phyloP scores from a whole-genome alignment of 2,113 vertebrate genomes.

The Callipepla squamata region DNA sequence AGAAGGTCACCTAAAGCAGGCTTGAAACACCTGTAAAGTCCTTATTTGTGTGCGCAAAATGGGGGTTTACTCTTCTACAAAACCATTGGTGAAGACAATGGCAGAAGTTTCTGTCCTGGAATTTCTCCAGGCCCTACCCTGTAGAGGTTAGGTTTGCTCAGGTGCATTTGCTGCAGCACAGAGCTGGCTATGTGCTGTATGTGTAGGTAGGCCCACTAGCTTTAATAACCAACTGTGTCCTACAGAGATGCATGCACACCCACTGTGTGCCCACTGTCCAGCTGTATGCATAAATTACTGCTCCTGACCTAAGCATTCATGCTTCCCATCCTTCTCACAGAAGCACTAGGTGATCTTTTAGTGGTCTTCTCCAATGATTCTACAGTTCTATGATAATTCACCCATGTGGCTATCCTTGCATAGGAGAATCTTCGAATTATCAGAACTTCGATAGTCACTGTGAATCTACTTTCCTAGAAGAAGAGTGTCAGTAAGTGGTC shows the following conservation, averaged over 20 bases:
- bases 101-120: not conserved
- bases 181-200: not conserved
- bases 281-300: not conserved
- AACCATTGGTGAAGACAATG: not conserved
- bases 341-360: no score
- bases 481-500: not conserved
- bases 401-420: not conserved
- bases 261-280: no score
- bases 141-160: not conserved
- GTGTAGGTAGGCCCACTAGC: not conserved
- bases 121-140: not conserved
- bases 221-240: no score
- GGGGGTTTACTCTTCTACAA: not conserved
- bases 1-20: not conserved
- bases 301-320: not conserved
- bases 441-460: not conserved
- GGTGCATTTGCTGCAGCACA: not conserved
- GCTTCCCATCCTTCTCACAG: not conserved
- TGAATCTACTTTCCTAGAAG: not conserved
- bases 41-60: not conserved
- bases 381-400: not conserved
- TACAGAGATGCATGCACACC: not conserved
- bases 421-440: not conserved
- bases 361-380: no score
- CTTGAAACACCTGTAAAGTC: not conserved